phyloP scores from a whole-genome alignment of 2,797 vertebrate species.

The Garrulus glandarius region DNA sequence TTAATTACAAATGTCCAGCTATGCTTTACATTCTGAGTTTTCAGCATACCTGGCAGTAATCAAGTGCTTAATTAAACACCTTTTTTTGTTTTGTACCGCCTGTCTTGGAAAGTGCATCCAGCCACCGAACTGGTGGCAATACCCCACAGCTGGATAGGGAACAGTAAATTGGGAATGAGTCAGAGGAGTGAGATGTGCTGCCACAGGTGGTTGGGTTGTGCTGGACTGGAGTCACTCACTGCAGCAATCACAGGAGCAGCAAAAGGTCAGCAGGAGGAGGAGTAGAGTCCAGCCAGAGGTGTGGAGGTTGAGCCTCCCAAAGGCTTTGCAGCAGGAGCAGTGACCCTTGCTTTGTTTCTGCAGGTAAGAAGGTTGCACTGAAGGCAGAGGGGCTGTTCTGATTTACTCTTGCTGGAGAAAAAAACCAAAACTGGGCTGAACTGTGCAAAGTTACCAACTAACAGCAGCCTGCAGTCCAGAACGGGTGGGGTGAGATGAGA shows the following conservation, averaged over 20 bases:
- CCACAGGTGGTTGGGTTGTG: not conserved
- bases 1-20: not conserved
- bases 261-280: not conserved
- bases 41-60: not conserved
- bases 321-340: not conserved
- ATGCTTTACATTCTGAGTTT: not conserved
- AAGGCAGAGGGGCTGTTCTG: not conserved
- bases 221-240: not conserved
- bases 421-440: not conserved
- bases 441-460: not conserved
- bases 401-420: not conserved
- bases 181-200: not conserved
- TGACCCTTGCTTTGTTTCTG: conserved; percentile 11
- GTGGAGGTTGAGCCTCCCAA: not conserved
- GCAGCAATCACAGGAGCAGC: not conserved
- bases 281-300: not conserved
- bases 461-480: not conserved
- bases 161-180: not conserved
- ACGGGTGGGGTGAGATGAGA: not conserved
- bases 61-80: not conserved
- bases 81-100: not conserved
- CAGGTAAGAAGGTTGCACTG: not conserved
- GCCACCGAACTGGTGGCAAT: not conserved
- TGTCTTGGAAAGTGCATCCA: not conserved
- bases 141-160: not conserved